Evolutionary conservation across 2,113 vertebrate species (phyloP).

Genomic region (Ceratotherium simum): DNA sequence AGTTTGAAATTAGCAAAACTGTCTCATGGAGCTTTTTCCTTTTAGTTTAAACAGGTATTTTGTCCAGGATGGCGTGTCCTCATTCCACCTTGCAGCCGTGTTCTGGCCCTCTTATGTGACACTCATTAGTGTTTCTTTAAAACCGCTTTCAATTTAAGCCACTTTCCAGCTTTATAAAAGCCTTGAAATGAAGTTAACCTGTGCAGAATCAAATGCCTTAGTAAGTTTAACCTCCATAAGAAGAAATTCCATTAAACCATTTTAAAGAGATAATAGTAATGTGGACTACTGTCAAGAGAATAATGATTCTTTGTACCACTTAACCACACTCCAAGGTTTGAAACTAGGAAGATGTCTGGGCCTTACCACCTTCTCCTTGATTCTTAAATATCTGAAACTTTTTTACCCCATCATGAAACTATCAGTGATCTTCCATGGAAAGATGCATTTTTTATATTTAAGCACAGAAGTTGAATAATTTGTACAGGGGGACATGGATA

Average conservation of each 20-base stretch:
- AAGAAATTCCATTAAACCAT: conserved; percentile 53
- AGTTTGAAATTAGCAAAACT: not conserved
- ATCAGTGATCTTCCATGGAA: not conserved
- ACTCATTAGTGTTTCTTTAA: conserved; percentile 53
- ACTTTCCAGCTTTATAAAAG: conserved; percentile 38
- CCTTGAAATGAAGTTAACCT: conserved; percentile 58
- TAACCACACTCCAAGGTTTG: not conserved
- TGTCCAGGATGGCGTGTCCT: not conserved
- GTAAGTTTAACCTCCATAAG: conserved; percentile 36
- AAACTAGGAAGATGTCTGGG: not conserved
- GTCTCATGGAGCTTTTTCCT: not conserved
- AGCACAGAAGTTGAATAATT: not conserved
- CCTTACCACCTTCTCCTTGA: not conserved
- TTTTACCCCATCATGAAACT: not conserved
- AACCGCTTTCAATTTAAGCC: conserved; percentile 20
- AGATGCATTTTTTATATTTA: conserved; percentile 42
- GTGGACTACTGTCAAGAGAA: conserved; percentile 57
- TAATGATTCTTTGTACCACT: conserved; percentile 22
- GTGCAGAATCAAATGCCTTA: not conserved
- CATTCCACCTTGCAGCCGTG: conserved; percentile 10
- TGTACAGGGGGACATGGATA: not conserved
- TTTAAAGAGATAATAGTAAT: conserved; percentile 47
- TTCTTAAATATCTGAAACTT: not conserved
- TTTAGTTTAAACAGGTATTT: not conserved
- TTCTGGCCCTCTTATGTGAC: conserved; percentile 33